Conservation (phyloP, 2,113 vertebrate species). For the Ranitomeya imitator region DNA sequence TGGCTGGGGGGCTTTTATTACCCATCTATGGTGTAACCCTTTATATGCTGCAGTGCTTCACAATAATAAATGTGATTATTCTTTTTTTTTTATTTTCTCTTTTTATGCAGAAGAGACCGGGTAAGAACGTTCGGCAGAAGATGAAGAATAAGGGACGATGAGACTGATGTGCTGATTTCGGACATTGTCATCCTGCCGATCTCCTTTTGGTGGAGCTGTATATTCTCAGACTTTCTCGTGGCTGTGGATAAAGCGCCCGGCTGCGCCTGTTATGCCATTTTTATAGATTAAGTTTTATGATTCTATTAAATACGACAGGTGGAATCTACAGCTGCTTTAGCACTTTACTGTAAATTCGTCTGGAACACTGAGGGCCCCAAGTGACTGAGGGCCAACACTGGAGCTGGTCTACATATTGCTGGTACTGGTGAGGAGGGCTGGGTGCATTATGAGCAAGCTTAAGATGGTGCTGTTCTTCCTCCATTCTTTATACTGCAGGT, state of each 20-base stretch:
- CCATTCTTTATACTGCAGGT: no score
- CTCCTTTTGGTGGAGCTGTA: not conserved
- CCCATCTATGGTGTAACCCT: not conserved
- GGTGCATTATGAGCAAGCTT: no score
- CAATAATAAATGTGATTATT: no score
- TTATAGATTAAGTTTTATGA: conserved; percentile 3
- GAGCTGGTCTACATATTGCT: no score
- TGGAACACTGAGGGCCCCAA: no score
- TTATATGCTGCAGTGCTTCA: no score
- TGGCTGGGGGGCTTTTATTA: no score
- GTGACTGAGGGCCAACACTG: no score
- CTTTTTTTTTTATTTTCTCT: conserved; percentile 2
- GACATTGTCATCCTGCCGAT: not conserved
- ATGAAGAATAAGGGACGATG: conserved; percentile 80
- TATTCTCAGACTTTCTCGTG: not conserved
- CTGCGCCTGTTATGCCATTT: not conserved
- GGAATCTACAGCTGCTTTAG: not conserved
- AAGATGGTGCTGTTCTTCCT: no score
- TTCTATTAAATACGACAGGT: conserved; percentile 9
- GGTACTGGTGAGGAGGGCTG: no score
- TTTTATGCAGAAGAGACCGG: conserved; percentile 86
- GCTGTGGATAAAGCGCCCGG: not conserved
- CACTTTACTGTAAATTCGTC: not conserved
- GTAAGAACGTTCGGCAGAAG: conserved; percentile 86
- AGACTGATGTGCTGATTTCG: not conserved